Base-by-base conservation (phyloP, 2,113 vertebrate species). In the Oryzias woworae region DNA sequence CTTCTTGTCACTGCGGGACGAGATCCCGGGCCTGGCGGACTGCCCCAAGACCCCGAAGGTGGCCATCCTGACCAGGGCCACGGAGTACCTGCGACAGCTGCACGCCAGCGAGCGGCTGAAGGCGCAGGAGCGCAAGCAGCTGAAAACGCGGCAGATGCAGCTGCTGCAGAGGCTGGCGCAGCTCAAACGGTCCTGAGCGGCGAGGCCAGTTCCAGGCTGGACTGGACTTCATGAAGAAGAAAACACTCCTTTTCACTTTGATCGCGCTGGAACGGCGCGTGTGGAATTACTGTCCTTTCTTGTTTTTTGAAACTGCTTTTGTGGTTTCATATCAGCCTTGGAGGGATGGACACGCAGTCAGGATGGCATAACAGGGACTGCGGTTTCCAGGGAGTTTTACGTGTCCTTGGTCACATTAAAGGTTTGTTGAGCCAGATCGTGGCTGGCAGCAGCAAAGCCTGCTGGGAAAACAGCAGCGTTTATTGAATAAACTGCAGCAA, bases 41-140 rank as follows among this genome's bases (percentile, higher is more conserved):
- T 95, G 94, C 76, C 93, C 95, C 80, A 98, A 97, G 76, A 95
- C 96, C 0, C 95, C 97, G 5, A 98, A 98, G 75, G 97, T 98
- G 72, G 95, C 97, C 56, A 97, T 98, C 82, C 89, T 98, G 78
- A 96, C 95, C 64, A 95, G 94, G 59, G 96, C 96, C 36, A 92
- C 95, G 0, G 95, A 98, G 83, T 96, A 98, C 84, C 89, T 98
- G 88, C 93, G 92, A 75, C 88, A 93, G 4, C 92, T 98, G 44
- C 89, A 96, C 6, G 78, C 84, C 16, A 83, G 87, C 0, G 96
- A 97, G 80, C 87, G 91, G 84, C 92, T 93, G 80, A 93, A 95
- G 92, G 86, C 85, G 0, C 93, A 91, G 0, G 96, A 98, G 89
- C 96, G 95, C 80, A 92, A 92, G 80, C 95, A 94, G 83, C 93